A percentile compares a stretch with the other conserved stretches of the same genome.
These are phyloP conservation scores for Ameiurus melas DNA, from an alignment of 2,113 vertebrate species.

Conservation along the genomic window DNA sequence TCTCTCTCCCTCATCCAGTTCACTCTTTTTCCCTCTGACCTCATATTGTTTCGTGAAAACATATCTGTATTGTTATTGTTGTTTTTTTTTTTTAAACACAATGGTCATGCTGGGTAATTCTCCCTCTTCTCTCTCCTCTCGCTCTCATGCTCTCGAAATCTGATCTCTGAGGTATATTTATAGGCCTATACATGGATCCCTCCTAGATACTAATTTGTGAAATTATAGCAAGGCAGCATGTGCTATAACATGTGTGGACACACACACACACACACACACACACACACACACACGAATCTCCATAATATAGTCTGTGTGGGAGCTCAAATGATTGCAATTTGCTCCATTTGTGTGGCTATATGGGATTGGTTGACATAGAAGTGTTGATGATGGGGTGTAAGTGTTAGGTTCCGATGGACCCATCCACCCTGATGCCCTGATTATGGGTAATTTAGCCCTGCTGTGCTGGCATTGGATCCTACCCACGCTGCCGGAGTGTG, in stretches of 20 bases:
- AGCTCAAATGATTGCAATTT: constrained; percentile 57
- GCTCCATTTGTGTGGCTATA: constrained; percentile 50
- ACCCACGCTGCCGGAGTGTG: constrained; percentile 45
- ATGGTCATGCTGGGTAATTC: not conserved
- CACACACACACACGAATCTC: constrained; percentile 39
- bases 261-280: constrained; percentile 40
- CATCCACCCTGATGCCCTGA: constrained; percentile 57
- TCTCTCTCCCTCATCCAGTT: not conserved
- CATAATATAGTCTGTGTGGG: constrained; percentile 53
- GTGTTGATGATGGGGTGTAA: constrained; percentile 56
- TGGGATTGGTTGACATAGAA: constrained; percentile 56
- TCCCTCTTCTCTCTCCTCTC: not conserved
- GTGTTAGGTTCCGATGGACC: constrained; percentile 58
- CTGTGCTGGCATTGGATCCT: constrained; percentile 53
- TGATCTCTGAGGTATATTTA: constrained; percentile 37
- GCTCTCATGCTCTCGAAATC: constrained; percentile 1
- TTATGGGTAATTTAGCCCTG: constrained; percentile 59
- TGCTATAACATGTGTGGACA: constrained; percentile 31
- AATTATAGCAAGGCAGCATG: constrained; percentile 37
- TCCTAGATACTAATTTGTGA: constrained; percentile 29
- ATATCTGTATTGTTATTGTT: not conserved
- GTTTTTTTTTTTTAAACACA: constrained; percentile 5
- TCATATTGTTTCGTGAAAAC: not conserved
- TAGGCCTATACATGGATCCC: constrained; percentile 25
- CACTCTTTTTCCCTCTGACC: not conserved